These are phyloP conservation scores for Salvelinus sp. DNA, from an alignment of 2,113 vertebrate species.

Conservation along the genomic window DNA sequence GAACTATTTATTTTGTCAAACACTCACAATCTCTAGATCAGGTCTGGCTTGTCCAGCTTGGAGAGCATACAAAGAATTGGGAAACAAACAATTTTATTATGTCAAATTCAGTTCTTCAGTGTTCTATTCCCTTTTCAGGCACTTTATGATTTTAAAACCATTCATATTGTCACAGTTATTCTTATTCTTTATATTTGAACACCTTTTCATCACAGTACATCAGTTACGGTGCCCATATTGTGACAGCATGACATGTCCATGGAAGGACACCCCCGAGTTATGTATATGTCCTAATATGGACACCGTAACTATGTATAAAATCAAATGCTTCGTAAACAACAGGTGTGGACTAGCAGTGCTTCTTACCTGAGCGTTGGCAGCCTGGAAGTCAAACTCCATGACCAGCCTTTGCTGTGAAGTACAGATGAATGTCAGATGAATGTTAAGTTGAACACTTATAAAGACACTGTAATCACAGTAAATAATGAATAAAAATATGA, in stretches of 20 bases:
- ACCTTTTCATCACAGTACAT: too few relatives aligned
- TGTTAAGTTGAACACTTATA: not conserved
- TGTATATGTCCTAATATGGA: not conserved
- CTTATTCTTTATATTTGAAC: conserved; percentile 12
- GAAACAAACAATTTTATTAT: too few relatives aligned
- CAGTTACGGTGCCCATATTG: too few relatives aligned
- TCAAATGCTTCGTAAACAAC: too few relatives aligned
- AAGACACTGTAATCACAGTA: not conserved
- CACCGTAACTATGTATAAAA: too few relatives aligned
- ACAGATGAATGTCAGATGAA: not conserved
- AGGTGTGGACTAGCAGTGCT: not conserved
- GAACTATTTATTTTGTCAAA: not conserved
- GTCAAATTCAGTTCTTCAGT: too few relatives aligned
- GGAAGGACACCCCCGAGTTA: too few relatives aligned
- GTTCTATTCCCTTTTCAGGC: too few relatives aligned
- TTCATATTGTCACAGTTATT: not conserved
- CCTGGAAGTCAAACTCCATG: conserved; percentile 56
- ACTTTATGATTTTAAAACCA: too few relatives aligned
- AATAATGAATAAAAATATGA: not conserved
- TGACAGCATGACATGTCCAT: too few relatives aligned
- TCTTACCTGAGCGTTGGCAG: conserved; percentile 53
- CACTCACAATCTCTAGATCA: conserved; percentile 19
- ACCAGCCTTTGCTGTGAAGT: conserved; percentile 30
- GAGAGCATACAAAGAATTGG: too few relatives aligned
- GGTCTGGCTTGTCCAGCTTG: not conserved